Base-by-base conservation (phyloP, 2,888 invertebrate genomes). In the Leptopilina myrica region DNA sequence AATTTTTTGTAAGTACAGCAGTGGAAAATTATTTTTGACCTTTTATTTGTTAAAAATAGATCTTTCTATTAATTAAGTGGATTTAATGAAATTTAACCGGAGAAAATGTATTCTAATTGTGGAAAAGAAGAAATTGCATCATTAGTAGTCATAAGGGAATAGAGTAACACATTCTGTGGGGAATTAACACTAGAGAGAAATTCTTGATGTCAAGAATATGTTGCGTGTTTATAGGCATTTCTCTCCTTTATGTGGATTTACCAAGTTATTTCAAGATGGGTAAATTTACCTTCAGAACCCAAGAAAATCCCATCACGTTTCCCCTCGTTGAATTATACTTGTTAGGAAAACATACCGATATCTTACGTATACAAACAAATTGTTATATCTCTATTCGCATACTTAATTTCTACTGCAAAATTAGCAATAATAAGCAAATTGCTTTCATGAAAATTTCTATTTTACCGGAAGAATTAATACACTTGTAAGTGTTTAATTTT, bases 281-380 rank as follows among this genome's bases (percentile, higher is more conserved):
- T 84, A 86, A 86, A 86, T 86, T 86, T 86, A 83, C 87, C 85
- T 79, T 83, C 79, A 80, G 81, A 67, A 81, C 77, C 69, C 79
- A 43, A 82, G 82, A 80, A 86, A 86, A 84, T 86, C 80, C 86
- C 84, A 86, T 86, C 86, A 86, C 86, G 83, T 82, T 83, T 79
- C 79, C 83, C 82, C 82, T 79, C 79, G 76, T 65, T 76, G 76
- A 46, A 65, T 59, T 46, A 64, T 64, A 73, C 46, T 12, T 64
- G 49, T 62, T 46, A 15, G 20, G 49, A 33, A 26, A 69, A 69
- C 49, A 53, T 53, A 8, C 69, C 26, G 20, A 26, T 53, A 12
- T 49, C 12, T 20, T 73, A n/a, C 53, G 5, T 20, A 8, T 6
- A 62, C 62, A 62, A 62, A 15, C 20, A 62, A 62, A 9, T 8